phyloP scores from a whole-genome alignment of 2,113 vertebrate genomes.

The Garra rufa region DNA sequence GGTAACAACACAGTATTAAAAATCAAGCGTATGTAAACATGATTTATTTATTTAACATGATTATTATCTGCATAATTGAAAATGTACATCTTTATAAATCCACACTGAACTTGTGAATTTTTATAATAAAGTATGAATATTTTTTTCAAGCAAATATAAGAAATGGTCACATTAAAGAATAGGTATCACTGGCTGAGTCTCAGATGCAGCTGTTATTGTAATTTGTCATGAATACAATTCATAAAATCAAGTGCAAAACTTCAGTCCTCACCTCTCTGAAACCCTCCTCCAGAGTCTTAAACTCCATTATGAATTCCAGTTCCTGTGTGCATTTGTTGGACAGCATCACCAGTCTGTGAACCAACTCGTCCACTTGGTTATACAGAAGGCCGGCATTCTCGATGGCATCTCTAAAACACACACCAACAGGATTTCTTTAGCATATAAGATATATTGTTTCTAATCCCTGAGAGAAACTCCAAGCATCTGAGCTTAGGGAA shows the following conservation, averaged over 20 bases:
- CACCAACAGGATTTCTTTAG: neutral
- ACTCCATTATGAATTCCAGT: constrained; percentile 82
- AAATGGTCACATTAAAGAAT: neutral
- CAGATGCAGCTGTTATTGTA: neutral
- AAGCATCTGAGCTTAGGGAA: neutral
- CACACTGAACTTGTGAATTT: too few relatives aligned
- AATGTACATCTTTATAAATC: too few relatives aligned
- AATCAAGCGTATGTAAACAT: too few relatives aligned
- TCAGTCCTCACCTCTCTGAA: constrained; percentile 80
- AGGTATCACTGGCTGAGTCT: neutral
- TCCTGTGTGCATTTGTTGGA: constrained; percentile 85
- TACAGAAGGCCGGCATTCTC: constrained; percentile 80
- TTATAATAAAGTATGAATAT: neutral
- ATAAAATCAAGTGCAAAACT: neutral
- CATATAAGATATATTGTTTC: neutral
- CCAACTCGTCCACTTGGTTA: constrained; percentile 84
- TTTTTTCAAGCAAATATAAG: too few relatives aligned
- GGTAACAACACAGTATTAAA: too few relatives aligned
- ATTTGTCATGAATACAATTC: neutral
- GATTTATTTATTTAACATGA: too few relatives aligned
- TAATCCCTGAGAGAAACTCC: neutral
- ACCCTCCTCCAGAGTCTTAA: constrained; percentile 77
- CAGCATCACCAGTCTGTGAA: constrained; percentile 86
- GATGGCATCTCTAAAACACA: constrained; percentile 73
- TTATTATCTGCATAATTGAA: too few relatives aligned